Evolutionary conservation across 2,797 vertebrate genomes (phyloP).

Genomic region (Craterocephalus amniculus): DNA sequence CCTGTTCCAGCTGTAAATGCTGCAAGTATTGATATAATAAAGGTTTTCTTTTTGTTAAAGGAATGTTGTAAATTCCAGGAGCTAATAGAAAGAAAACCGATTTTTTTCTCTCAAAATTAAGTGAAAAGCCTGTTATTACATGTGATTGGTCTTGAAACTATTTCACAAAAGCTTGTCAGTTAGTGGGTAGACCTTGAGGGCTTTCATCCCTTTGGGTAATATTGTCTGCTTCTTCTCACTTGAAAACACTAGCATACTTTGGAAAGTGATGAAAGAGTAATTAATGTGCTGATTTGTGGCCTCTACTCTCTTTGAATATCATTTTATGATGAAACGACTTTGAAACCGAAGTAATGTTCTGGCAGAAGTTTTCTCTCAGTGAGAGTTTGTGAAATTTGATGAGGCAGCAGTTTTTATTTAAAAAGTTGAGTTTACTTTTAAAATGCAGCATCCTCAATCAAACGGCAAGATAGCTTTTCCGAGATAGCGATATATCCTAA

Average conservation of each 20-base stretch:
- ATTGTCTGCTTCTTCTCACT: conserved; percentile 49
- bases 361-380: conserved; percentile 36
- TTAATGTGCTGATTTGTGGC: conserved; percentile 68
- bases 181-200: conserved; percentile 43
- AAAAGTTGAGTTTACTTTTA: conserved; percentile 44
- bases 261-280: conserved; percentile 72
- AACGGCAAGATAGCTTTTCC: conserved; percentile 37
- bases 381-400: conserved; percentile 50
- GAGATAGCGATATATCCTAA: background rate
- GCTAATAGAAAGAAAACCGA: background rate
- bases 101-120: conserved; percentile 9
- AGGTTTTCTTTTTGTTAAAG: background rate
- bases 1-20: conserved; percentile 8
- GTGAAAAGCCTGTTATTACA: conserved; percentile 31
- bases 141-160: conserved; percentile 33
- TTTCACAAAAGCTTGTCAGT: conserved; percentile 58
- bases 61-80: background rate
- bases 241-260: conserved; percentile 59
- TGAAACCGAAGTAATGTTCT: conserved; percentile 66
- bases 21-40: background rate
- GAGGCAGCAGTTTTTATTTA: conserved; percentile 40
- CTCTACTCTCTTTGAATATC: conserved; percentile 58
- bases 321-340: conserved; percentile 75
- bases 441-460: conserved; percentile 18
- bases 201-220: conserved; percentile 44